Evolutionary conservation across 2,113 vertebrate genomes (phyloP), one percentile per base, ranked within the genome.

Genomic region (Collichthys lucidus): DNA sequence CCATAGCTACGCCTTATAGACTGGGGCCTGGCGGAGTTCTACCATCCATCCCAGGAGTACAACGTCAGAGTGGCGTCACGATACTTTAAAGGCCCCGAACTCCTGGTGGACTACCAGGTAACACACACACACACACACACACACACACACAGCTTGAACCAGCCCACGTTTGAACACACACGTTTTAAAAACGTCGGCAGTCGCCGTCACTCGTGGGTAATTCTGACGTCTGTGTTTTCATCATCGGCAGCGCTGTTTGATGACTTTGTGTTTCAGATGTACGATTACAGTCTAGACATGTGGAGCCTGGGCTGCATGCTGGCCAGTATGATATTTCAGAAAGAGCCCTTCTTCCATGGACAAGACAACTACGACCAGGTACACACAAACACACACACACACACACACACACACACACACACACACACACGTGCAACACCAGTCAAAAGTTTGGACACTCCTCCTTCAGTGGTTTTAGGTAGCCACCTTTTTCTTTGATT

Each of bases 311-410:
- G 98, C 93, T 99, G 98, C 82, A 99, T 99, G 98, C 91, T 99
- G 95, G 98, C 98, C 65, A 99, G 98, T 93, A 99, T 99, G 98
- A 99, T 99, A 93, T 99, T 99, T 94, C 97, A 98, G 92, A 99
- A 99, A 93, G 98, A 99, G 87, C 98, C 98, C 26, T 99, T 99
- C 94, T 99, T 99, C 93, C 98, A 99, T 0, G 98, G 98, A 52
- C 98, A 99, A 88, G 98, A 99, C 95, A 99, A 99, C 93, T 99
- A 99, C 26, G 98, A 99, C 89, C 98, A 99, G 97, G 98, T 99
- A 92, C 88, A 56, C 69, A 53, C 19, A 42, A n/a, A n/a, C 6
- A 3, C 50, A 20, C 11, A 17, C 44, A 35, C 44, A 11, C 29
- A 22, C 5, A 4, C 35, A 9, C 42, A 29, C 52, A 60, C 24